Base-by-base conservation (phyloP, 2,888 invertebrate genomes). In the Cheilosia pagana region DNA sequence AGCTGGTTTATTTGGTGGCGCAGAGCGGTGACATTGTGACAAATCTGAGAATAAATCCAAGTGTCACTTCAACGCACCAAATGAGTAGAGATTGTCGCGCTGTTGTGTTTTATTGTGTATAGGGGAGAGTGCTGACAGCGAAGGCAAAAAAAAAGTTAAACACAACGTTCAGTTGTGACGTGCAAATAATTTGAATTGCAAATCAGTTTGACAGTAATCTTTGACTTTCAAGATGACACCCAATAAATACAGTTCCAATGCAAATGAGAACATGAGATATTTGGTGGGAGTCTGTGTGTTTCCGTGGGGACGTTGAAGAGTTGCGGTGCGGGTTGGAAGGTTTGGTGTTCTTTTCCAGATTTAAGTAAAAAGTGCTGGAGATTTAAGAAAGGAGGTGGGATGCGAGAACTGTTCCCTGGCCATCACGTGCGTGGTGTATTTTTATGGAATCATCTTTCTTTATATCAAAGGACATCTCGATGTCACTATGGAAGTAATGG, bases 171-270 rank as follows among this genome's bases (percentile, higher is more conserved):
- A 31, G 57, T 52, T 68, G 72, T 85, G 81, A 76, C 71, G 75
- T 70, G 81, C 60, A 76, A 76, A 83, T 85, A 79, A 85, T 85
- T 81, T 81, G 76, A 85, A 85, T 81, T 85, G 75, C 81, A 85
- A 81, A 85, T 71, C 81, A 85, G 71, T 76, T 81, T 81, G 85
- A 76, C 81, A 62, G 79, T 71, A 75, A 85, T 85, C 79, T 71
- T 70, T 76, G 85, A 67, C 81, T 81, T 41, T 71, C 75, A 59
- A 43, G 85, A 76, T 76, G 70, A 65, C 57, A 57, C 57, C 55
- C 68, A 83, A 68, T 78, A 55, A 59, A 63, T 70, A 83, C 63
- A 19, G 74, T 79, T 68, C 19, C 39, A 59, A 83, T 83, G 83
- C 62, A 83, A 83, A 83, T 83, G 62, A 83, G 78, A 63, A 67